Base-by-base conservation (phyloP, 2,888 invertebrate genomes). In the Anaspis maculata region DNA sequence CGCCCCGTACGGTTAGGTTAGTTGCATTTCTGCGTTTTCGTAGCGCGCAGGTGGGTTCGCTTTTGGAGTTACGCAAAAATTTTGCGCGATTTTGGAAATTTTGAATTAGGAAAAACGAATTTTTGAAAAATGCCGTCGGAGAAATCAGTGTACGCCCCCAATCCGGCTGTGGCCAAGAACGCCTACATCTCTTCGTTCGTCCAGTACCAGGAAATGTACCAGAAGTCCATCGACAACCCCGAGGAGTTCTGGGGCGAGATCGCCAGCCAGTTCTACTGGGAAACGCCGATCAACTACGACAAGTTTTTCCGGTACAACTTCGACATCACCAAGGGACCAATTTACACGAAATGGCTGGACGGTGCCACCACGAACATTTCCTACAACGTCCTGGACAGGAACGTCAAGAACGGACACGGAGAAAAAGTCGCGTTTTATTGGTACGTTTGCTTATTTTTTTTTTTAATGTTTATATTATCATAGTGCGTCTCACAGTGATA, bases 321-420 rank as follows among this genome's bases (percentile, higher is more conserved):
- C 61, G 84, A 97, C 64, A 65, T 83, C 28, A 75, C 74, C 44
- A 84, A 90, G 62, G 97, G 97, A 29, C 83, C 85, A 7, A 82
- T 98, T 50, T 87, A 76, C 52, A 83, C 91, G 26, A 90, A 88
- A 66, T 98, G 94, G 88, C 80, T 98, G 82, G 85, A 89, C 54
- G 96, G 92, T 6, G 89, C 89, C 3, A 79, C 83, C 21, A 97
- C 96, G 23, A 98, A 98, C 65, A 79, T 97, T 44, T 90, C 89
- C 61, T 98, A 92, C 68, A 98, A 98, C 70, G 73, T 90, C 30
- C 70, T 98, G 49, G 97, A 98, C 67, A 77, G 88, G 43, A 88
- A 92, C 65, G 80, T 98, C 32, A 77, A 85, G 54, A 84, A 81
- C 49, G 94, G 94, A 10, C 69, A 83, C 42, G 95, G 91, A 15